A percentile compares a stretch with the other conserved stretches of the same genome.
Evolutionary conservation across 2,113 vertebrate genomes (phyloP).

Genomic region (Pogona vitticeps): DNA sequence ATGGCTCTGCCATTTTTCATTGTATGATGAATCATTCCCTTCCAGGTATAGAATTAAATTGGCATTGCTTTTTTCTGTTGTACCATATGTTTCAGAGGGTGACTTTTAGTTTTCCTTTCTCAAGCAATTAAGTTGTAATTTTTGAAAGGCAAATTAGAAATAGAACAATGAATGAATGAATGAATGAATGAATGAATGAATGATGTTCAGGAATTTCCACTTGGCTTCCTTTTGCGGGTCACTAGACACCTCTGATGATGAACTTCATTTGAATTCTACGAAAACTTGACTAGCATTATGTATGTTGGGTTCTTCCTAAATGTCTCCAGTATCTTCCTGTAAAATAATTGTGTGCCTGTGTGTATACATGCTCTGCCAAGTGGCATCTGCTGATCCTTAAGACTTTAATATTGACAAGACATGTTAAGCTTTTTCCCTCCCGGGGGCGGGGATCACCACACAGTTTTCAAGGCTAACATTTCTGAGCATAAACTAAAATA

Average conservation of each 20-base stretch:
- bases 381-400: constrained; percentile 33
- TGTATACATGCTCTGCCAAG: constrained; percentile 2
- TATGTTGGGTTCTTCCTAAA: constrained; percentile 18
- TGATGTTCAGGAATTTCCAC: accelerated
- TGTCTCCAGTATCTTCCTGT: constrained; percentile 25
- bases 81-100: not conserved
- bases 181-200: not conserved
- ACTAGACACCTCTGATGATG: constrained; percentile 22
- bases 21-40: not conserved
- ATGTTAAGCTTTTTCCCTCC: constrained; percentile 37
- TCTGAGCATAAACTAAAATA: constrained; percentile 67
- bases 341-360: constrained; percentile 19
- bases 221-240: constrained; percentile 12
- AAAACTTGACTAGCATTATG: constrained; percentile 37
- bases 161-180: too few relatives aligned
- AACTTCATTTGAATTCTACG: constrained; percentile 8
- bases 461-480: constrained; percentile 50
- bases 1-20: not conserved
- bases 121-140: not conserved
- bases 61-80: not conserved
- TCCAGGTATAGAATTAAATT: not conserved
- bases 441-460: not conserved
- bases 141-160: not conserved
- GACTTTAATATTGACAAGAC: constrained; percentile 45
- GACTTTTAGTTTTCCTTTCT: not conserved